Base-by-base conservation (phyloP, 2,888 invertebrate species). In the Drosophila anomalata region DNA sequence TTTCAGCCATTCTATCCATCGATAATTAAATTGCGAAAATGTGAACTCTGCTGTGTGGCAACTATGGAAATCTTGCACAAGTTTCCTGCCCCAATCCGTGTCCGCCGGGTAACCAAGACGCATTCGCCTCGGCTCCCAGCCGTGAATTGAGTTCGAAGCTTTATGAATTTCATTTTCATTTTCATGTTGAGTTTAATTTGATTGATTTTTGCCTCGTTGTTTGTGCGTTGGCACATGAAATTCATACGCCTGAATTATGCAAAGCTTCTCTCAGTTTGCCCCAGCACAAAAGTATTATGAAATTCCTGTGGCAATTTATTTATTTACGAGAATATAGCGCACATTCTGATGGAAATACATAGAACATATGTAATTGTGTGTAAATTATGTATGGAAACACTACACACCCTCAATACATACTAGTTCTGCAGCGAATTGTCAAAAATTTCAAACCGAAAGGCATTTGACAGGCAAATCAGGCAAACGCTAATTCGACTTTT, bases 111-210 rank as follows among this genome's bases (percentile, higher is more conserved):
- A 11, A 11, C 20, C 9, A 29, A 50, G 29, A 51, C 20, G 41
- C 36, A 36, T n/a, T 36, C 7, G n/a, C n/a, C 12, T 22, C 46
- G 11, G 20, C 20, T 46, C 48, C 3, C 33, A 33, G 57, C 48
- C 48, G 56, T 36, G 46, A 44, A 20, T 22, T 36, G 22, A 58
- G 47, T 44, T 62, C 47, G 17, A 3, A 46, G 29, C 68, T 73
- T 74, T 67, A 72, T 88, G 73, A 79, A 83, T 78, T 88, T 70
- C 69, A 75, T 77, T 87, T 87, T 74, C 74, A 73, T 68, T 76
- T 74, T 73, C 73, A 22, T 44, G 22, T 20, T 44, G 22, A 73
- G 73, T 84, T 85, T 78, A 81, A 87, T 78, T 78, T 78, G 74
- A 85, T 88, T 81, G 87, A 87, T 87, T 85, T 87, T 75, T 56